phyloP scores from a whole-genome alignment of 2,797 vertebrate genomes.

The Lacerta viridis region DNA sequence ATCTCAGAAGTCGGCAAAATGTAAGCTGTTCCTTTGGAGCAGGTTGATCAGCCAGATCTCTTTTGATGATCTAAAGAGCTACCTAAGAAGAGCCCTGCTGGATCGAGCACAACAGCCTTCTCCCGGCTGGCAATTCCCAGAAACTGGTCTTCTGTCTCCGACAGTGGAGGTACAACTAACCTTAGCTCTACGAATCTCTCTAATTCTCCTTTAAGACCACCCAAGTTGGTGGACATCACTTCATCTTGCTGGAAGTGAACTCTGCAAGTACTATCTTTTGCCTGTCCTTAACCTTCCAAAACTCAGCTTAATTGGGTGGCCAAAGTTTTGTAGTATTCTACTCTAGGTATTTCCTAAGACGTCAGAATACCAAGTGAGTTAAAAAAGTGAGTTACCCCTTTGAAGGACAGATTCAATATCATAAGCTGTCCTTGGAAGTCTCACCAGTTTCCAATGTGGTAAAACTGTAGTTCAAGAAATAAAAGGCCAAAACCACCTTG shows the following conservation, averaged over 20 bases:
- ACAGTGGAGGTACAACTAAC: no score
- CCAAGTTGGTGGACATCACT: no score
- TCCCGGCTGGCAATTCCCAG: no score
- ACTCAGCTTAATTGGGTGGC: no score
- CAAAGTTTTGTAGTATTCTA: no score
- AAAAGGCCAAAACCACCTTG: neutral
- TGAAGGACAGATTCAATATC: neutral
- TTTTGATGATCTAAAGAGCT: neutral
- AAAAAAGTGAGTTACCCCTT: neutral
- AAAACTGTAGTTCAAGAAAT: neutral
- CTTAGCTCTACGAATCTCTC: no score
- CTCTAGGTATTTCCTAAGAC: neutral
- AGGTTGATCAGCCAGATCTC: slow-evolving; percentile 53
- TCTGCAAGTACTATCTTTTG: no score
- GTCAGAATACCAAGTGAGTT: neutral
- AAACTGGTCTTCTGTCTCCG: no score
- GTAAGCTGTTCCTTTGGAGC: slow-evolving; percentile 45
- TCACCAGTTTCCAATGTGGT: neutral
- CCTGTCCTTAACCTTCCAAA: no score
- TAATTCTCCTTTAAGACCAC: no score
- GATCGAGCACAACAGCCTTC: neutral
- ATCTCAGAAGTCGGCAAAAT: slow-evolving; percentile 52
- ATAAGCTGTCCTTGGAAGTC: neutral
- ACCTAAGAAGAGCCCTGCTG: neutral
- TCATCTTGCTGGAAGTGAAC: no score